Base-by-base conservation (phyloP, 1,140 invertebrate genomes). In the Aleiodes sp. region DNA sequence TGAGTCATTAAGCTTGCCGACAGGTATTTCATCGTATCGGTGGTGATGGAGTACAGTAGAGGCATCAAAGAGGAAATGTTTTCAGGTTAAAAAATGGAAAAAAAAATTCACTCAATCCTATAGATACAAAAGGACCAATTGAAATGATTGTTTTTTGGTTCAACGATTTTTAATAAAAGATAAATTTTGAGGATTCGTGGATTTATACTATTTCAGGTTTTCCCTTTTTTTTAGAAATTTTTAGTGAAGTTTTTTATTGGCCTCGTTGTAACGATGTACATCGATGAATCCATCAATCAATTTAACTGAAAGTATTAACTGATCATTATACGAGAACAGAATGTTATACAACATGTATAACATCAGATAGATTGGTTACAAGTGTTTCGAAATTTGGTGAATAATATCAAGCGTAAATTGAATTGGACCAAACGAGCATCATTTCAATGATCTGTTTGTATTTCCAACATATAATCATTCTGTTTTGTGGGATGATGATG, bases 401-500 rank as follows among this genome's bases (percentile, higher is more conserved):
- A 52, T 52, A 52, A 52, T 52, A 52, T 21, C 1, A 12, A 21
- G 3, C 26, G 46, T 16, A 52, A 9, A 52, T 52, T 52, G 46
- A 21, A 52, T 21, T 52, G 46, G n/a, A 52, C 19, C 46, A 19
- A 52, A 52, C 21, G 21, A 52, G 46, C 46, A 19, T 52, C 16
- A 43, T 43, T n/a, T 16, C 14, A 52, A 52, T 52, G 46, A 52
- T 52, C 46, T 52, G 56, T 41, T 14, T 35, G 65, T 72, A 73
- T 81, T 79, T 80, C 75, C 79, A 75, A 74, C 77, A 66, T 68
- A 76, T 74, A 73, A 57, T 68, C 67, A 76, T 73, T 73, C 62
- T 62, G 79, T 64, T 70, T n/a, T n/a, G n/a, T n/a, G n/a, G n/a
- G n/a, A 75, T 78, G 73, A 80, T 79, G 78, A 79, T 75, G 73